A percentile compares a stretch with the other conserved stretches of the same genome.
Conservation (phyloP, 2,113 vertebrate genomes). For the Cryptoleucopteryx plumbea region DNA sequence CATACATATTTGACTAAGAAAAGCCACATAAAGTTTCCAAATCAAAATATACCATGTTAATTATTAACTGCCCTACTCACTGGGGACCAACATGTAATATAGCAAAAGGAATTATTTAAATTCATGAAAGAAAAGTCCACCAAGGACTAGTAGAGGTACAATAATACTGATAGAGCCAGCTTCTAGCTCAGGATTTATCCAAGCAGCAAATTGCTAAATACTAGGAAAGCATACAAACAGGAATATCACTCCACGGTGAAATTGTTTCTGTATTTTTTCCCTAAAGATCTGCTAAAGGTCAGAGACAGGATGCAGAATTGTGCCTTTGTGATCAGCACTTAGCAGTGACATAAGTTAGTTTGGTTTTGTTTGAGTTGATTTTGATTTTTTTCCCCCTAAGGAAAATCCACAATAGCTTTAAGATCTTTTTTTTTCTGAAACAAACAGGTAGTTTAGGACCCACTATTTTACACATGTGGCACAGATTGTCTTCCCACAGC, state of each 20-base stretch:
- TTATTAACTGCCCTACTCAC: neutral
- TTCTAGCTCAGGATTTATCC: neutral
- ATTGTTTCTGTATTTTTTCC: neutral
- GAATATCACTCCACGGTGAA: neutral
- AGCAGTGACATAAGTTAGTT: neutral
- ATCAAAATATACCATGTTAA: neutral
- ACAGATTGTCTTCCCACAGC: neutral
- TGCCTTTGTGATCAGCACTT: neutral
- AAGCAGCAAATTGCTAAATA: neutral
- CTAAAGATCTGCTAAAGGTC: neutral
- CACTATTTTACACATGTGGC: neutral
- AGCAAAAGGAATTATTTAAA: neutral
- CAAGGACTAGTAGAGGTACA: neutral
- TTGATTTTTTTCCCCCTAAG: neutral
- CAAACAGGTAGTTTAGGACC: neutral
- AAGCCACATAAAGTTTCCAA: neutral
- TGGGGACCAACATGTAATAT: neutral
- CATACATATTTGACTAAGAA: neutral
- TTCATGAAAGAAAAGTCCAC: neutral
- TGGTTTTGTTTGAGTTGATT: neutral
- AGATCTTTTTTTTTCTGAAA: neutral
- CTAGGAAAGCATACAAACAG: neutral
- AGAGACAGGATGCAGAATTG: neutral
- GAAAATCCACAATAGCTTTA: neutral
- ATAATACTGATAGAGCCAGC: neutral